Evolutionary conservation across 2,888 invertebrate genomes (phyloP), one percentile per base, ranked within the genome.

Genomic region (Netelia fuscicornis): DNA sequence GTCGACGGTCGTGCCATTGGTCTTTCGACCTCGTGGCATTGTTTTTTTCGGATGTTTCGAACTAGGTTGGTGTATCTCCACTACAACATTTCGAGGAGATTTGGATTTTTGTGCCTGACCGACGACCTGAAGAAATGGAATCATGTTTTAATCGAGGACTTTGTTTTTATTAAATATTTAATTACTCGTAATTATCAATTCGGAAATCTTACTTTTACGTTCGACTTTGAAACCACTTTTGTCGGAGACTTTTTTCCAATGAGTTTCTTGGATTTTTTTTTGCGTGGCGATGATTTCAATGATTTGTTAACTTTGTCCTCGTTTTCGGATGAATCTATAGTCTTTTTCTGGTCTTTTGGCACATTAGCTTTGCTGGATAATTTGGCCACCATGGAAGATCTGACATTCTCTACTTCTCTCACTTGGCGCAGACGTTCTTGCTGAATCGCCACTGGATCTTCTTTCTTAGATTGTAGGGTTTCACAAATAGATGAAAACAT

Each of bases 321-420:
- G 30, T 77, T 85, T 30, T 76, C 74, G 9, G 82, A 79, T 8
- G 75, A 80, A 81, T 83, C 80, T 44, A 81, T 42, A 25, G 74
- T 70, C 68, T 62, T 60, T 37, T 84, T 78, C 25, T 79, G 76
- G 17, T 86, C 82, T 5, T 44, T 74, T 9, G 71, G 0, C 1
- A 25, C 9, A 10, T 48, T 8, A 42, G 17, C 56, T 64, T 81
- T 88, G 42, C 84, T 89, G 8, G 91, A 88, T 71, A 93, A 87
- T 62, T 91, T 90, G 1, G 93, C 89, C n/a, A 94, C 89, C 91
- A 94, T 91, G 9, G 92, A 88, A 6, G 95, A 92, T 75, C 95
- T 90, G 2, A 93, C 86, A 89, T 95, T 94, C 91, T 95, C 95
- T 17, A 94, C 88, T 81, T 94, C 94, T 84, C 95, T 91, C 23